Base-by-base conservation (phyloP, 2,113 vertebrate species). In the Lophochroa leadbeateri region DNA sequence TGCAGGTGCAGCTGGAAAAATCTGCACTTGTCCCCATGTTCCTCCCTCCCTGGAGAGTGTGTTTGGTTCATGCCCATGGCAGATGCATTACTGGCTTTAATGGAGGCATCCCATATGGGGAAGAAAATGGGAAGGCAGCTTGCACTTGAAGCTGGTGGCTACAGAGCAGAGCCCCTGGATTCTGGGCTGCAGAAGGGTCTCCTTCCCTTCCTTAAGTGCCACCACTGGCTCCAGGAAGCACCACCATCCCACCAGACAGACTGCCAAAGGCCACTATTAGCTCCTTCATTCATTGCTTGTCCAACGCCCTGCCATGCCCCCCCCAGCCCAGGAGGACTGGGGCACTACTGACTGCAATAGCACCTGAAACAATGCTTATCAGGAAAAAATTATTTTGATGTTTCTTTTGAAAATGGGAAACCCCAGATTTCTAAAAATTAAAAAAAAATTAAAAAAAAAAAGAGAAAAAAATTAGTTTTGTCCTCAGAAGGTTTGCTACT, bases 21-120 rank as follows among this genome's bases (percentile, higher is more conserved):
- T 10, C 25, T 15, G 33, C 19, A 3, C 31, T 57, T 20, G 10
- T 41, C 13, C 24, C 35, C 21, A 0, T 2, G 6, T 33, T 41
- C 3, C 19, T 80, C n/a, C n/a, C 25, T 85, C 41, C 11, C 39
- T 37, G 12, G 13, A 35, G 18, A 10, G 6, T 13, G 7, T 12
- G 0, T 2, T 0, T 58, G 33, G 57, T 16, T 58, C 57, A 58
- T 24, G 4, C 13, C 33, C 13, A 58, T 16, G 33, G 57, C 21
- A 58, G 33, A 33, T 7, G 9, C 33, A 24, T 27, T 37, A 39
- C 27, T 7, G 4, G 43, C 25, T 75, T 69, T 41, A 52, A n/a
- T 13, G 4, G 13, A 35, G 72, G 44, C 5, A 23, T 39, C 31
- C 23, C 9, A 6, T 0, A 0, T 0, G 0, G 11, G 11, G 12